phyloP scores from a whole-genome alignment of 2,113 vertebrate genomes.

The Zosterops lateralis region DNA sequence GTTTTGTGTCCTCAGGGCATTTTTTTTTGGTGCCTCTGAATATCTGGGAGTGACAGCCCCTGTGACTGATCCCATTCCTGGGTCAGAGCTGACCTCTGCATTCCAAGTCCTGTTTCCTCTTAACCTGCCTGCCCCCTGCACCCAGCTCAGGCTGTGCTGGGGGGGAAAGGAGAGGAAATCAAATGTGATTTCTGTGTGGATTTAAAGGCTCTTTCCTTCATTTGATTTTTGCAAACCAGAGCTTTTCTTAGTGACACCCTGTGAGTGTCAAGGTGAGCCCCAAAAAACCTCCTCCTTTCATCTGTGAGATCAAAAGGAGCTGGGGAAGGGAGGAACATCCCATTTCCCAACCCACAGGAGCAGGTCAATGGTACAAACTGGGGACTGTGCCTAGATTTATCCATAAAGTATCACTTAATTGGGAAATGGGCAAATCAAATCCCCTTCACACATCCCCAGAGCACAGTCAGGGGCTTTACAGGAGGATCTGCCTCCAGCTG shows the following conservation, averaged over 20 bases:
- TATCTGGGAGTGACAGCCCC: constrained; percentile 16
- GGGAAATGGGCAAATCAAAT: constrained; percentile 9
- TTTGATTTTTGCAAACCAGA: background rate
- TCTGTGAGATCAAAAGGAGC: background rate
- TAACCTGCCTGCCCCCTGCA: constrained; percentile 40
- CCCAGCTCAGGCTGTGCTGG: background rate
- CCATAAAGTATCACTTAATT: constrained; percentile 25
- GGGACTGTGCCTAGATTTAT: background rate
- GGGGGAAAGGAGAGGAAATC: background rate
- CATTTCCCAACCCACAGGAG: background rate
- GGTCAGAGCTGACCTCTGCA: constrained; percentile 45
- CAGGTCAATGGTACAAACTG: background rate
- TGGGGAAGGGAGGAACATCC: background rate
- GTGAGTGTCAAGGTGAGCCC: background rate
- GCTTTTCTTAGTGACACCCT: background rate
- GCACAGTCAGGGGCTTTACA: background rate
- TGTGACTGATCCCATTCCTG: constrained; percentile 54
- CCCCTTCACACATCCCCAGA: background rate
- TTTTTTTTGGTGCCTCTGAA: constrained; percentile 12
- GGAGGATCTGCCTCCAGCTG: background rate
- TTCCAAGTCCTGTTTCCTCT: background rate
- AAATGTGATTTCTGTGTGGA: background rate
- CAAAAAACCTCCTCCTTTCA: background rate
- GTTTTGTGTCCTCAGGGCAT: constrained; percentile 8
- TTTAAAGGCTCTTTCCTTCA: background rate